A percentile compares a stretch with the other conserved stretches of the same genome.
These are phyloP conservation scores for Nycticryphes semicollaris DNA, from an alignment of 2,113 vertebrate species.

Conservation along the genomic window DNA sequence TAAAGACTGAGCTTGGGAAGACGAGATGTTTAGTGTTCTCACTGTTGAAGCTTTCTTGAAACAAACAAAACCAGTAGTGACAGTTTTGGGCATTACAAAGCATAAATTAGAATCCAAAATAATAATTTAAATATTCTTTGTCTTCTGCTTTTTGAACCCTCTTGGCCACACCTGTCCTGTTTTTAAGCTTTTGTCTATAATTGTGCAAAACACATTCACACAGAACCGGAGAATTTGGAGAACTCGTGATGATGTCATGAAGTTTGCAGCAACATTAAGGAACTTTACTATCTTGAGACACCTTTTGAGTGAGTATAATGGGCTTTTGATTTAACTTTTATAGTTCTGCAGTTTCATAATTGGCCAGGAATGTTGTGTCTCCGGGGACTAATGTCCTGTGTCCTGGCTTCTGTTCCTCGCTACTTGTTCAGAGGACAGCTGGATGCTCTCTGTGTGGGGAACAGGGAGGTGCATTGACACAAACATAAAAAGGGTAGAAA, in stretches of 20 bases:
- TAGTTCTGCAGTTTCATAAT: neutral
- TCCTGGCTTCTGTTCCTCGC: neutral
- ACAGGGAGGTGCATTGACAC: neutral
- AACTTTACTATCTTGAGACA: neutral
- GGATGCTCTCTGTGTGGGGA: neutral
- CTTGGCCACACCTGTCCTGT: neutral
- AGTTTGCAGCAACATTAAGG: neutral
- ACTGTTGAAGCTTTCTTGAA: conserved; percentile 6
- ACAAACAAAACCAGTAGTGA: conserved; percentile 48
- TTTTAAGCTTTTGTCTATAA: neutral
- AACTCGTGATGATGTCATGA: neutral
- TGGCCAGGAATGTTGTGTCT: neutral
- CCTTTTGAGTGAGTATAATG: neutral
- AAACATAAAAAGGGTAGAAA: neutral
- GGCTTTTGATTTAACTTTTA: neutral
- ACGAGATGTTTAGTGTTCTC: neutral
- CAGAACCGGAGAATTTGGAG: accelerated
- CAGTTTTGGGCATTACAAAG: conserved; percentile 22
- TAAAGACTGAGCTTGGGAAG: conserved; percentile 33
- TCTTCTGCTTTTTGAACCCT: conserved; percentile 13
- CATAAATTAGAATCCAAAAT: conserved; percentile 45
- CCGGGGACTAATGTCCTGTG: neutral
- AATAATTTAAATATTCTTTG: conserved; percentile 36
- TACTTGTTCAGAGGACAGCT: neutral
- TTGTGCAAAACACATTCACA: neutral